Base-by-base conservation (phyloP, 2,797 vertebrate species). In the Phalloptychus januarius region DNA sequence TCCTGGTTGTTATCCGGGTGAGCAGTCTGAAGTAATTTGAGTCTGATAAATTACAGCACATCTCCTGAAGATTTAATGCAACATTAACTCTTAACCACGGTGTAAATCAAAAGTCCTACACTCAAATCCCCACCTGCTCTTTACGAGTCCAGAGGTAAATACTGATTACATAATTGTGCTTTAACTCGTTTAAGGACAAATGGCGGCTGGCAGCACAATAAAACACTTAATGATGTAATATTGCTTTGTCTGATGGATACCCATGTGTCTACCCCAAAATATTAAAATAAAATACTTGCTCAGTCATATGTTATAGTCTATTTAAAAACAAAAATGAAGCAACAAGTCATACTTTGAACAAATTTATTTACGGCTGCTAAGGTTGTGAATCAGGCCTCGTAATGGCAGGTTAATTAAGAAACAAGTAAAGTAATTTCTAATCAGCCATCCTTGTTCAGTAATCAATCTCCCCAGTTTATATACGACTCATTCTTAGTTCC, bases 41-140 rank as follows among this genome's bases (percentile, higher is more conserved):
- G 40, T 38, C 67, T 63, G 72, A 86, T 74, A 45, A 42, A 82
- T 48, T 72, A 10, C 74, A 54, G 33, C 52, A 75, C 63, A 79
- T 78, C 69, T 71, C 56, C 40, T 44, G 12, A 18, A 74, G 61
- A 88, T 82, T 82, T 44, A 79, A 85, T 16, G 65, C 77, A 70
- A 48, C 73, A 84, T 84, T 76, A 83, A 61, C 54, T 79, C 67
- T 40, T 25, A 40, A 2, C 76, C 38, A 52, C n/a, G 18, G 28
- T 36, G 33, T 71, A 67, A 79, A 81, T 77, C 52, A 80, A 77
- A 76, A 1, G 4, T 42, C 28, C n/a, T 40, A n/a, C 50, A 40
- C 31, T 25, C 0, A 38, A 72, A 61, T 23, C 40, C 28, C 54
- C 42, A 61, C 10, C 3, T 74, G 25, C 23, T 36, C 48, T 72